A percentile compares a stretch with the other conserved stretches of the same genome.
Evolutionary conservation across 2,888 invertebrate genomes (phyloP).

Genomic region (Callimorpha dominula): DNA sequence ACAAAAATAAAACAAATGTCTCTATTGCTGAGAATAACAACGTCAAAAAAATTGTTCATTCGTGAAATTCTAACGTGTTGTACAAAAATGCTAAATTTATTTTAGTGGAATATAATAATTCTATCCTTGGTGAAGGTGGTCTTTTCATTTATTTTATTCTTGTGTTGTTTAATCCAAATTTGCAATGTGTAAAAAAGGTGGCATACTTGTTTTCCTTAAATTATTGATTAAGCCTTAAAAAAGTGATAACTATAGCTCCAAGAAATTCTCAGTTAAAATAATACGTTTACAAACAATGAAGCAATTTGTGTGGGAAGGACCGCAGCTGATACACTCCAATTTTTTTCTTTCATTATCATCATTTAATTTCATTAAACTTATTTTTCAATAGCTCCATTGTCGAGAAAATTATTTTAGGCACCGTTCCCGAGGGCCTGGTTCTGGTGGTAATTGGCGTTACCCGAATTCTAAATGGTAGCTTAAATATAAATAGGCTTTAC

Average conservation of each 20-base stretch:
- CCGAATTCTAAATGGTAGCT: slow-evolving; percentile 21
- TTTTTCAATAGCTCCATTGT: slow-evolving; percentile 41
- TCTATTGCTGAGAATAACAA: too few relatives aligned
- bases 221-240: neutral
- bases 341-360: slow-evolving; percentile 28
- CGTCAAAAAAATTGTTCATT: too few relatives aligned
- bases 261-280: neutral
- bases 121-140: too few relatives aligned
- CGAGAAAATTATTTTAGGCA: slow-evolving; percentile 29
- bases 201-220: neutral
- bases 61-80: too few relatives aligned
- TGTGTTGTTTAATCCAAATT: too few relatives aligned
- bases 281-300: slow-evolving; percentile 6
- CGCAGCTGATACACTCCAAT: slow-evolving; percentile 14
- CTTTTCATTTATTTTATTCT: too few relatives aligned
- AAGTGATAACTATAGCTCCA: neutral
- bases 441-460: slow-evolving; percentile 27
- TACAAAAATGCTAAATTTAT: too few relatives aligned
- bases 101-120: too few relatives aligned
- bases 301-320: slow-evolving; percentile 14
- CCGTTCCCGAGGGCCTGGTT: slow-evolving; percentile 25
- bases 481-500: slow-evolving; percentile 18
- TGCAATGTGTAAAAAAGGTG: too few relatives aligned
- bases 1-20: too few relatives aligned
- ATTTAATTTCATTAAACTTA: slow-evolving; percentile 36